Conservation (phyloP, 2,888 invertebrate genomes). For the Erebia aethiops region DNA sequence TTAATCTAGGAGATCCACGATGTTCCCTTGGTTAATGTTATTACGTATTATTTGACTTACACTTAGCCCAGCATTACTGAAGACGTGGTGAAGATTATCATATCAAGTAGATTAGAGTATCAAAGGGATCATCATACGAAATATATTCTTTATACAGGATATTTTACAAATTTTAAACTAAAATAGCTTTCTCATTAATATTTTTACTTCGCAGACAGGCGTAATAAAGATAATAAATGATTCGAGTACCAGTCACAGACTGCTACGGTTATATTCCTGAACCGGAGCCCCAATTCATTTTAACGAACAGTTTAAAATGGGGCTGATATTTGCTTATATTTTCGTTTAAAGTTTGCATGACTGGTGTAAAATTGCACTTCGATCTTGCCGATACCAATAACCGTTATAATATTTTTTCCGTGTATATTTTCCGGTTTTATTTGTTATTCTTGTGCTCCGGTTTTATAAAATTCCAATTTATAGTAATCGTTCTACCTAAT, state of each 20-base stretch:
- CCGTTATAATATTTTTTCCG: neutral
- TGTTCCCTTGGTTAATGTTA: neutral
- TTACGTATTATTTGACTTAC: neutral
- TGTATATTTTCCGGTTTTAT: too few relatives aligned
- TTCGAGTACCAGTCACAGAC: slow-evolving; percentile 42
- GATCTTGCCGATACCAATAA: neutral
- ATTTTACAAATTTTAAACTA: neutral
- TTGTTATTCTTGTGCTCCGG: too few relatives aligned
- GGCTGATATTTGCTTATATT: neutral
- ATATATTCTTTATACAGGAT: slow-evolving; percentile 22
- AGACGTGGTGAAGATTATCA: slow-evolving; percentile 5
- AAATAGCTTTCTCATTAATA: slow-evolving; percentile 15
- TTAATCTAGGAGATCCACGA: neutral
- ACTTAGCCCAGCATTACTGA: too few relatives aligned
- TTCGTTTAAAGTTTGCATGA: neutral
- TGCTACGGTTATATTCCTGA: slow-evolving; percentile 36
- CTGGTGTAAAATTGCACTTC: neutral
- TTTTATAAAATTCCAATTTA: too few relatives aligned
- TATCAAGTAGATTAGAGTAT: slow-evolving; percentile 28
- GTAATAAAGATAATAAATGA: slow-evolving; percentile 41
- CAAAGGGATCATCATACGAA: slow-evolving; percentile 21
- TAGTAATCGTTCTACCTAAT: too few relatives aligned
- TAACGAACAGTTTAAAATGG: slow-evolving; percentile 19
- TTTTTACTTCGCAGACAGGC: neutral
- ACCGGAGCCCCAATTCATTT: slow-evolving; percentile 24